Base-by-base conservation (phyloP, 2,888 invertebrate species). In the Blastobasis adustella region DNA sequence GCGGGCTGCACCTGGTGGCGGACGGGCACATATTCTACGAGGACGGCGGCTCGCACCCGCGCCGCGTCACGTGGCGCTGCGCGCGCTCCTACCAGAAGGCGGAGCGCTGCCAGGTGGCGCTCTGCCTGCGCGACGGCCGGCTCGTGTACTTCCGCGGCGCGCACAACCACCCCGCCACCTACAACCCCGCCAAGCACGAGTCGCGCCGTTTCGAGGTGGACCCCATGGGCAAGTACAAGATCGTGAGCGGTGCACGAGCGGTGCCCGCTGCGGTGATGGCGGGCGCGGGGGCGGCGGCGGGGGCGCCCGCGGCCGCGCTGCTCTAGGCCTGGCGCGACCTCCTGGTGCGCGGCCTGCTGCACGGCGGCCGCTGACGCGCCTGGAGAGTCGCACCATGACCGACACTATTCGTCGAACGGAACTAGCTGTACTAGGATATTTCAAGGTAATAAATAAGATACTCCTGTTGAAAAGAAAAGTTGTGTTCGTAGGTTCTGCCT, bases 241-340 rank as follows among this genome's bases (percentile, higher is more conserved):
- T 88, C 44, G 83, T 87, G 54, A 72, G 76, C 47, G 74, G 74
- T 52, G 65, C 71, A 48, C 67, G 72, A 42, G 69, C 76, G 1
- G 71, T 74, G 41, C 56, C 65, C 44, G 56, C 65, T 41, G 52
- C 60, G 54, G 65, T 51, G 41, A 61, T 55, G 53, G 57, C 60
- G 52, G 67, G 66, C 36, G 62, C 73, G 45, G 71, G 74, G n/a
- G 65, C 69, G 53, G 69, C 73, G 4, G 65, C 75, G 10, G 73
- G 72, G 63, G 76, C 82, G 5, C 84, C 82, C 57, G 82, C 85
- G 44, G 85, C 83, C 41, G 60, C 85, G 56, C 70, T 87, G 56
- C 79, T 87, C 66, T 87, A 87, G 87, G 87, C 86, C 82, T 87
- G 87, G 87, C 87, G 87, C 85, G 87, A 87, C 86, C 87, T 87